Conservation (phyloP, 2,888 invertebrate species). For the Coleophora deauratella region DNA sequence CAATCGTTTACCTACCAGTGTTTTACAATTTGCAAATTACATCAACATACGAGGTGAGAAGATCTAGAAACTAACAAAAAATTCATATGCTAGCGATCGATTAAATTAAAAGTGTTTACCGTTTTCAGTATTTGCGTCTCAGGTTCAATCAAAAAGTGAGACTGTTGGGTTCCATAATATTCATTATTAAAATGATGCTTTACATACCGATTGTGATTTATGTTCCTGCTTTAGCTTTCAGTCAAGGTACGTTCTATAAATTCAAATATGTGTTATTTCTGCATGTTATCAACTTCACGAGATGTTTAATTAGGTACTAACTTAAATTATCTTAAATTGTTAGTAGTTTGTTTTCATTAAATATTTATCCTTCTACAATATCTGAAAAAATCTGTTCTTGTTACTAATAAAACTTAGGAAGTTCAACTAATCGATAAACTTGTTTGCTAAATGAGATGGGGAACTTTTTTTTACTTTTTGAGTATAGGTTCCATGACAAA, state of each 20-base stretch:
- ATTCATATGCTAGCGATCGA: not conserved
- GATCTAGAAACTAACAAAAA: not conserved
- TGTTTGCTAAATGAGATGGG: too few species aligned
- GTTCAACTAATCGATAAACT: too few species aligned
- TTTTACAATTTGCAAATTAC: constrained; percentile 83
- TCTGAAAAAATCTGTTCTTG: not conserved
- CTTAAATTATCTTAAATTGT: too few species aligned
- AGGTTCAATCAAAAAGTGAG: constrained; percentile 80
- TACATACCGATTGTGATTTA: constrained; percentile 91
- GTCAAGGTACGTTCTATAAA: constrained; percentile 75
- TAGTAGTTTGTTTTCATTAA: constrained; percentile 2
- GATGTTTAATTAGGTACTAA: too few species aligned
- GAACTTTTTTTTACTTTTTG: too few species aligned
- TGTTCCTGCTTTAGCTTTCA: constrained; percentile 89
- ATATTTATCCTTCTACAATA: constrained; percentile 7
- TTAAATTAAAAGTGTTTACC: too few species aligned
- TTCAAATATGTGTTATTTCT: too few species aligned
- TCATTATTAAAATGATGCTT: constrained; percentile 82
- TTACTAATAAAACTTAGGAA: too few species aligned
- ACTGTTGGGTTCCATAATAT: constrained; percentile 79
- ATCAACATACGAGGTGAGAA: constrained; percentile 81
- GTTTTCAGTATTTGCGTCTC: constrained; percentile 77
- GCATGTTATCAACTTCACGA: too few species aligned
- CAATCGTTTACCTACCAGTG: constrained; percentile 79
- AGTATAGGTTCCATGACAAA: too few species aligned